Base-by-base conservation (phyloP, 2,113 vertebrate genomes). In the Clarias batrachus region DNA sequence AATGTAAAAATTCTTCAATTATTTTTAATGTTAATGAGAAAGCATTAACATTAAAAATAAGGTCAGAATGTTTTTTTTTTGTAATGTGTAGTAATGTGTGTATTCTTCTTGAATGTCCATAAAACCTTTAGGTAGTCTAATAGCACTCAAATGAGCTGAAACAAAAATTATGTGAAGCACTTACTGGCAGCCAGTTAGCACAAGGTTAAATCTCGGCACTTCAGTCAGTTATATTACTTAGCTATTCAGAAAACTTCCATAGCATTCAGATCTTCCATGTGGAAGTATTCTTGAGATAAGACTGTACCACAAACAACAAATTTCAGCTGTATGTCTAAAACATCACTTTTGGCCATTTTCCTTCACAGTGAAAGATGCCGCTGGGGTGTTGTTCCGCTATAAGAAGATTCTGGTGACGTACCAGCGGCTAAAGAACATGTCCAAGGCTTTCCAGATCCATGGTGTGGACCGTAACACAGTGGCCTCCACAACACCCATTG, bases 371-470 rank as follows among this genome's bases (percentile, higher is more conserved):
- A 97, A 97, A 93, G 96, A 97, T n/a, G 95, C 96, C 0, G 96
- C 97, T 0, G 97, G 96, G 1, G 97, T 97, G 25, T 93, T 97
- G 41, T 97, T 96, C 89, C 96, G 96, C 84, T 97, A 97, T 91
- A 97, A 97, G 90, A 97, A 97, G 93, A 97, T 97, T 90, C 94
- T 97, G 65, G 94, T 96, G 84, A 97, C 96, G 10, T 97, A 96
- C 90, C 97, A 97, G 92, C 96, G 96, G 81, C 91, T 97, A 70
- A 97, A 97, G 90, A 97, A 97, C 91, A 97, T 97, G 97, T 96
- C 96, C 1, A 95, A 97, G 91, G 96, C 97, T 84, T 97, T 97
- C 21, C 96, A 97, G 86, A 95, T 97, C 90, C 96, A 97, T 66
- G 96, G 96, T 0, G 96, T 97, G 81, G 97, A 97, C 91, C 95